These are phyloP conservation scores for Nebria brevicollis DNA, from an alignment of 2,888 invertebrate genomes.

Conservation along the genomic window DNA sequence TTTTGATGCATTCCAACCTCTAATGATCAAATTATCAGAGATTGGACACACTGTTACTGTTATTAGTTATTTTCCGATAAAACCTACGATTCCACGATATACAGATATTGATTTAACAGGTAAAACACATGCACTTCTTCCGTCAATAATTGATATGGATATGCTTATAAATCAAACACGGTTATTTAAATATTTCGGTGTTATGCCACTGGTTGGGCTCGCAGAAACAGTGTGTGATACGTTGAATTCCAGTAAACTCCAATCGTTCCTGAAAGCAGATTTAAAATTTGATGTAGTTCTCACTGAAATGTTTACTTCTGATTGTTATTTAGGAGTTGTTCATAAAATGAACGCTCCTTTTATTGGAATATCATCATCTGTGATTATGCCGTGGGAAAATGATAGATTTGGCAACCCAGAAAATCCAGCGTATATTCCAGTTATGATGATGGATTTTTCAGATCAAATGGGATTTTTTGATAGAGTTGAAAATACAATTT, in stretches of 20 bases:
- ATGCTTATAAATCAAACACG: conserved; percentile 13
- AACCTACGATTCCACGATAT: conserved; percentile 63
- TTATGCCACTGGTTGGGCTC: conserved; percentile 15
- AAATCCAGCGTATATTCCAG: conserved; percentile 65
- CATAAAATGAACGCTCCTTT: conserved; percentile 70
- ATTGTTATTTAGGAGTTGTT: conserved; percentile 74
- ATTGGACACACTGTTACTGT: conserved; percentile 76
- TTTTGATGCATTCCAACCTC: conserved; percentile 71
- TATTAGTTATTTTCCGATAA: conserved; percentile 70
- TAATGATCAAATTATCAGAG: conserved; percentile 68
- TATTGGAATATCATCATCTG: conserved; percentile 67
- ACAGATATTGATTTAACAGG: conserved; percentile 67
- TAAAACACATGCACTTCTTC: conserved; percentile 28
- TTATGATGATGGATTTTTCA: conserved; percentile 61
- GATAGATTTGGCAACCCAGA: conserved; percentile 64
- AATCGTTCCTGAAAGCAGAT: conserved; percentile 59
- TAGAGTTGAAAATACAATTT: conserved; percentile 54
- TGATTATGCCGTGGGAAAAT: conserved; percentile 64
- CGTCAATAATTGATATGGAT: conserved; percentile 19
- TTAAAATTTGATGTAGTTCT: conserved; percentile 72
- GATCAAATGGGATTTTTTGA: conserved; percentile 58
- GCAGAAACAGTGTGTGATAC: conserved; percentile 25
- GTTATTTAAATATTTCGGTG: conserved; percentile 34
- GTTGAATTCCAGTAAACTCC: conserved; percentile 57
- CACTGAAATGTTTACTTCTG: conserved; percentile 75